These are phyloP conservation scores for Dexiosoma caninum DNA, from an alignment of 2,888 invertebrate genomes.

Conservation along the genomic window DNA sequence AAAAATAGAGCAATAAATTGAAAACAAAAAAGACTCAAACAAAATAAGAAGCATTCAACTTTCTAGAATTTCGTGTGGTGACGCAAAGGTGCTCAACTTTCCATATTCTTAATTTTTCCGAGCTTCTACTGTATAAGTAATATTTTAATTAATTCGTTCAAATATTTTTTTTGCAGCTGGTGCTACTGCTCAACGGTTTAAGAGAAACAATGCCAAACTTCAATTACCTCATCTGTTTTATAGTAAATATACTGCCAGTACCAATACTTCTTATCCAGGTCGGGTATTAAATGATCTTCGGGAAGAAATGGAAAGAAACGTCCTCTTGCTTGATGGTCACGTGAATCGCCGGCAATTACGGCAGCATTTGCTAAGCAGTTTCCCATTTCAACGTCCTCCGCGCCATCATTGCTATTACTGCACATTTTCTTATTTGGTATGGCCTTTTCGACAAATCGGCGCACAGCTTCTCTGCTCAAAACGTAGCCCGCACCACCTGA, in stretches of 20 bases:
- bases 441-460: slow-evolving; percentile 86
- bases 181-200: too few species aligned
- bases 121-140: too few species aligned
- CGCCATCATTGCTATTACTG: slow-evolving; percentile 79
- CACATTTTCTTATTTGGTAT: slow-evolving; percentile 81
- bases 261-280: slow-evolving; percentile 91
- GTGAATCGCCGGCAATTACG: slow-evolving; percentile 92
- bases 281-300: slow-evolving; percentile 95
- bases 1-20: too few species aligned
- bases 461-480: slow-evolving; percentile 89
- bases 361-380: slow-evolving; percentile 88
- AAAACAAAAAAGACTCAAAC: too few species aligned
- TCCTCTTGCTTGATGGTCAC: slow-evolving; percentile 91
- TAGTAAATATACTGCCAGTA: slow-evolving; percentile 98
- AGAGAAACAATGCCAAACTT: too few species aligned
- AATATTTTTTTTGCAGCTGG: too few species aligned
- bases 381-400: slow-evolving; percentile 80
- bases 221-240: slow-evolving; percentile 84
- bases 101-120: too few species aligned
- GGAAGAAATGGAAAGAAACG: slow-evolving; percentile 98
- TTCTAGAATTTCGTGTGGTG: too few species aligned
- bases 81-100: too few species aligned
- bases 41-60: too few species aligned
- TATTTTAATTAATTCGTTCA: too few species aligned
- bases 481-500: slow-evolving; percentile 97